Evolutionary conservation across 2,113 vertebrate genomes (phyloP).

Genomic region (Manacus vitellinus): DNA sequence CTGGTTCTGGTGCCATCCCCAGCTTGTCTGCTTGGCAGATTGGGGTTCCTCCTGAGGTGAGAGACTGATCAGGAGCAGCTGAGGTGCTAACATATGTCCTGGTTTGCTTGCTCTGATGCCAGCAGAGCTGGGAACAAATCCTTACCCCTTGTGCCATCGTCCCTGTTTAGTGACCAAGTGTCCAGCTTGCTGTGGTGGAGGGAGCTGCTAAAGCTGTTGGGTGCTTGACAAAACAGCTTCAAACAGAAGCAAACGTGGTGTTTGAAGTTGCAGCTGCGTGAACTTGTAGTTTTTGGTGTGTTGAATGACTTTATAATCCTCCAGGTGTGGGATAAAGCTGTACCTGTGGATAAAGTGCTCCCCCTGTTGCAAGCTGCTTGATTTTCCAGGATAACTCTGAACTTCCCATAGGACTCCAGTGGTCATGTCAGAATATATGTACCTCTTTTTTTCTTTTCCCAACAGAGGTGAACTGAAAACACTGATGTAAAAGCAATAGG

Average conservation of each 20-base stretch:
- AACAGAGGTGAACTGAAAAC: not conserved
- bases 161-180: not conserved
- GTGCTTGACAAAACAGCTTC: not conserved
- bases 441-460: not conserved
- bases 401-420: not conserved
- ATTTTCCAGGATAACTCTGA: not conserved
- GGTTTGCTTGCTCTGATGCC: not conserved
- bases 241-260: not conserved
- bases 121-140: not conserved
- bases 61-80: not conserved
- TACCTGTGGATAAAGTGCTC: not conserved
- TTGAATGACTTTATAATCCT: rapidly evolving
- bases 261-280: not conserved
- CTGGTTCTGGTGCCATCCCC: not conserved
- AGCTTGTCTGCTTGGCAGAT: not conserved
- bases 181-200: not conserved
- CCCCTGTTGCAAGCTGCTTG: not conserved
- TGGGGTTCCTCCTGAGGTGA: not conserved
- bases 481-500: not conserved
- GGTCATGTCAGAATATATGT: not conserved
- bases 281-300: not conserved
- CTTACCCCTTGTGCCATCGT: not conserved
- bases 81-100: not conserved
- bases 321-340: not conserved
- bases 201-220: not conserved